Percentiles rank a stretch among this genome's conserved stretches.
phyloP scores from a whole-genome alignment of 2,113 vertebrate genomes.

The Xiphophorus maculatus region DNA sequence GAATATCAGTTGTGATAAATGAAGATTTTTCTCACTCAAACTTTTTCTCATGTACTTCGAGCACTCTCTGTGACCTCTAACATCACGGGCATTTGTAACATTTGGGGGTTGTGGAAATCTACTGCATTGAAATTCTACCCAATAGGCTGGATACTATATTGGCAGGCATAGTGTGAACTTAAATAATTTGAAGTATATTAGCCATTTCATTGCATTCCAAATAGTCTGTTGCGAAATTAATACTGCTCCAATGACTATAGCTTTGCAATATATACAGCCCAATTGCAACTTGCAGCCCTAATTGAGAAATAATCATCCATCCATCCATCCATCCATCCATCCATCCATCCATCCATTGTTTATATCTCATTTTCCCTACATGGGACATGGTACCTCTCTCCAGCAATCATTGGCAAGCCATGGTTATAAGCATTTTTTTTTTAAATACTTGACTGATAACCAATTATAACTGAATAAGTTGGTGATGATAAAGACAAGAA shows the following conservation, averaged over 20 bases:
- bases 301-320: no score
- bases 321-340: no score
- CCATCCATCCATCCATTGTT: no score
- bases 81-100: not conserved
- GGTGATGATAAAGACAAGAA: not conserved
- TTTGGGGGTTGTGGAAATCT: no score
- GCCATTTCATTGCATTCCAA: no score
- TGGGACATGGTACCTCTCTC: no score
- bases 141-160: not conserved
- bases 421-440: conserved; percentile 31
- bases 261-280: no score
- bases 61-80: not conserved
- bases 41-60: not conserved
- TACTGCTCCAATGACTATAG: no score
- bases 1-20: not conserved
- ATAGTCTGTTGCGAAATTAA: no score
- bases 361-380: no score
- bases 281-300: no score
- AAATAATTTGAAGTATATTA: no score
- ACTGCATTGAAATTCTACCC: not conserved
- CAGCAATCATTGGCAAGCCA: not conserved
- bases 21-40: not conserved
- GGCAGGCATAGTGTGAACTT: not conserved
- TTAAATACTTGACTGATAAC: conserved; percentile 61
- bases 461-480: conserved; percentile 44